Base-by-base conservation (phyloP, 2,113 vertebrate species). In the Leucosticte australis region DNA sequence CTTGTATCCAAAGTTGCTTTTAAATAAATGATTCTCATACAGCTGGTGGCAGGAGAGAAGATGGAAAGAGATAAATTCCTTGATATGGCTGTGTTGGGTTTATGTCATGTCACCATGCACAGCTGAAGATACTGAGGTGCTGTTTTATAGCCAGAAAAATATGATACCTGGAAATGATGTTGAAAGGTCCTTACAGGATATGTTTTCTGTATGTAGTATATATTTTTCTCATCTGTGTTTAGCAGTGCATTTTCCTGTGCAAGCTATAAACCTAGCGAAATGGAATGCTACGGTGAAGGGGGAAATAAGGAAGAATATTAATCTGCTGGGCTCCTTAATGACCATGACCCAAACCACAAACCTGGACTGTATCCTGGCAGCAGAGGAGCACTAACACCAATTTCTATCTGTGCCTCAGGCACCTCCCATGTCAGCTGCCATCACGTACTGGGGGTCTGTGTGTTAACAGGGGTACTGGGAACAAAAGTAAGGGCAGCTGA, bases 1-100 rank as follows among this genome's bases (percentile, higher is more conserved):
- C 67, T 96, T 90, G 23, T 62, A 73, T 94, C 62, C 63, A 42
- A 85, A 64, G 53, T 37, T 69, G 70, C 53, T 85, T 78, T 93
- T 76, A 82, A 77, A n/a, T 83, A 90, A 93, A 83, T 74, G 9
- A 74, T 79, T 92, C 28, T 70, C 17, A 5, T 17, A 16, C 1
- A 1, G 50, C 59, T 37, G 31, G 59, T 73, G 39, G 57, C 53
- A 67, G 70, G 49, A 63, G 75, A 79, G 53, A 49, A 85, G 65
- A 60, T 24, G 37, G 44, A 69, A 87, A 47, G 50, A 82, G 79
- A 85, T 69, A 26, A 79, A 5, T 89, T 70, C 30, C 42, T 50
- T 81, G 33, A 42, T 56, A 31, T 59, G 55, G 26, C 30, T 31
- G 0, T 56, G 21, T 11, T 89, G 37, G 50, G 14, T 68, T 89